phyloP scores from a whole-genome alignment of 2,888 invertebrate species.

The Brachylomia viminalis region DNA sequence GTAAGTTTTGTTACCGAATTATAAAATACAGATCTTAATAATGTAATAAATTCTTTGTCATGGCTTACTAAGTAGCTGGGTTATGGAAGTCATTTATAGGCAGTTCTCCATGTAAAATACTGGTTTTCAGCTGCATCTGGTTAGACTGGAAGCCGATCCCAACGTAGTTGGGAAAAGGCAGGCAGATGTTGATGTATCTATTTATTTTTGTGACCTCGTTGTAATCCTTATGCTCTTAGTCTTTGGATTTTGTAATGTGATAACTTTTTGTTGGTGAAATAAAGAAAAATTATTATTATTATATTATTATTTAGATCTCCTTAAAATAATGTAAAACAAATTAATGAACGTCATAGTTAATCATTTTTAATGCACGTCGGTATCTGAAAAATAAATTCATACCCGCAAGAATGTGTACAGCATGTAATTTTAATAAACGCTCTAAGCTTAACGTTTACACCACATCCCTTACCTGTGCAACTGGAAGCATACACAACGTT shows the following conservation, averaged over 20 bases:
- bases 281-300: too few species aligned
- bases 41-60: too few species aligned
- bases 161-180: too few species aligned
- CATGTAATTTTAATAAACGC: conserved; percentile 14
- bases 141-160: background rate
- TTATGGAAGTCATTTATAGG: too few species aligned
- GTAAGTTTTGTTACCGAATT: background rate
- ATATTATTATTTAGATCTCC: too few species aligned
- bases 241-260: too few species aligned
- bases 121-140: background rate
- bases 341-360: background rate
- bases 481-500: conserved; percentile 29
- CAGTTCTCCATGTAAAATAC: background rate
- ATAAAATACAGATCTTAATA: background rate
- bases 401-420: background rate
- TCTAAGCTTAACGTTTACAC: conserved; percentile 19
- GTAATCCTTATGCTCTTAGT: too few species aligned
- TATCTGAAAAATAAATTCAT: background rate
- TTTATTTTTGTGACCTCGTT: too few species aligned
- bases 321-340: background rate
- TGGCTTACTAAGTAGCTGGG: too few species aligned
- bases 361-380: background rate
- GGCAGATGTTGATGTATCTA: too few species aligned
- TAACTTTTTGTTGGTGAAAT: too few species aligned
- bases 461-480: conserved; percentile 57